phyloP scores from a whole-genome alignment of 2,888 invertebrate species.

The Chrysina gloriosa region DNA sequence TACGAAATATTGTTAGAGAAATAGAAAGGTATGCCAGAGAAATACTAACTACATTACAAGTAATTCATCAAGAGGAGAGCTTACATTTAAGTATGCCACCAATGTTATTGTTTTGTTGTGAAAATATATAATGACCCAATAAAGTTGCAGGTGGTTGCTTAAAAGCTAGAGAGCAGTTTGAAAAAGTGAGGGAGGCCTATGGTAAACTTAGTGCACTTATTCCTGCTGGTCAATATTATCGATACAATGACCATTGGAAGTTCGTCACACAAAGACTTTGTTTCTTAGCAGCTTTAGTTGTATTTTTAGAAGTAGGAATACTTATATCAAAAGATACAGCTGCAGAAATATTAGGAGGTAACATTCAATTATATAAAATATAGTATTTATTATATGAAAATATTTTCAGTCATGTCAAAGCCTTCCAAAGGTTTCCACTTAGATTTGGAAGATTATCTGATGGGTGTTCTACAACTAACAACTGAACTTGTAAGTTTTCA shows the following conservation, averaged over 20 bases:
- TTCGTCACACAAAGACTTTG: conserved; percentile 83
- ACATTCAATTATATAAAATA: conserved; percentile 54
- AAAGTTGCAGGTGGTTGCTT: conserved; percentile 44
- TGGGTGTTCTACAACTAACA: conserved; percentile 84
- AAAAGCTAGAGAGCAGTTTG: conserved; percentile 45
- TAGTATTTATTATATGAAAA: neutral
- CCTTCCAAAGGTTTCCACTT: conserved; percentile 84
- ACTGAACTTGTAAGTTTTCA: conserved; percentile 79
- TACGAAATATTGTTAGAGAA: conserved; percentile 77
- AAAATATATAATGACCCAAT: neutral
- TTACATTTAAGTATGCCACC: conserved; percentile 74
- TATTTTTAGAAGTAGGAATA: conserved; percentile 84
- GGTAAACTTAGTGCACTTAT: conserved; percentile 73
- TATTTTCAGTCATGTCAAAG: conserved; percentile 74
- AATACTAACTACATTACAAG: conserved; percentile 82
- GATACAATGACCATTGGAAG: conserved; percentile 91
- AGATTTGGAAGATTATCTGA: conserved; percentile 91
- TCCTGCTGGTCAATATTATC: conserved; percentile 83
- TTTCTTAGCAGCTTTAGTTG: conserved; percentile 80
- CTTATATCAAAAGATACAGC: conserved; percentile 80
- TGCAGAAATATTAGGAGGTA: conserved; percentile 83
- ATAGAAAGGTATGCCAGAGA: conserved; percentile 84
- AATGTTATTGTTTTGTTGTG: neutral
- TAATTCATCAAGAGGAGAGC: conserved; percentile 79
- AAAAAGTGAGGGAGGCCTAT: conserved; percentile 72